Conservation (phyloP, 2,888 invertebrate genomes). For the Polietes domitor region DNA sequence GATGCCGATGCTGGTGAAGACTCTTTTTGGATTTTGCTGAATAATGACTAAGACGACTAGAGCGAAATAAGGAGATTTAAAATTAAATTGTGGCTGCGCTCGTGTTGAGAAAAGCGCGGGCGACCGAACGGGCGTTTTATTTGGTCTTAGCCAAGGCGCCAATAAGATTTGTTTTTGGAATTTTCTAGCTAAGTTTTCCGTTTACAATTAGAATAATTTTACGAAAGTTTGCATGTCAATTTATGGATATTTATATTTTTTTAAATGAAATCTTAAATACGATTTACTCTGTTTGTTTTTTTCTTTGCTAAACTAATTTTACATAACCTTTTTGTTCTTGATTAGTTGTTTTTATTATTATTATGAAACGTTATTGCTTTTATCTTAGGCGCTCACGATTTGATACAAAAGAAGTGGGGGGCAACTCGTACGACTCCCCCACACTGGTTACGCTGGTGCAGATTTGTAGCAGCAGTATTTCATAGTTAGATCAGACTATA, state of each 20-base stretch:
- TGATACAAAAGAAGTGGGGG: conserved; percentile 36
- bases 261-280: not conserved
- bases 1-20: not conserved
- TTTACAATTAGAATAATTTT: not conserved
- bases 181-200: not conserved
- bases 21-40: not conserved
- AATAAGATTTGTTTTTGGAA: not conserved
- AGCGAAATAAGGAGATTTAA: not conserved
- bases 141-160: not conserved
- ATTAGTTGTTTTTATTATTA: conserved; percentile 27
- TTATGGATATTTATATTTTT: not conserved
- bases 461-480: not conserved
- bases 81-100: not conserved
- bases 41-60: conserved; percentile 12
- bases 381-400: conserved; percentile 47
- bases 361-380: conserved; percentile 34
- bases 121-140: not conserved
- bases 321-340: not conserved
- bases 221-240: not conserved
- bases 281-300: conserved; percentile 9
- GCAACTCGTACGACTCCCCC: conserved; percentile 2
- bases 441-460: not conserved
- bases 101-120: not conserved
- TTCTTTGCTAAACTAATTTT: not conserved
- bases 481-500: conserved; percentile 34